Evolutionary conservation across 2,888 invertebrate genomes (phyloP).

Genomic region (Corbicula japonica): DNA sequence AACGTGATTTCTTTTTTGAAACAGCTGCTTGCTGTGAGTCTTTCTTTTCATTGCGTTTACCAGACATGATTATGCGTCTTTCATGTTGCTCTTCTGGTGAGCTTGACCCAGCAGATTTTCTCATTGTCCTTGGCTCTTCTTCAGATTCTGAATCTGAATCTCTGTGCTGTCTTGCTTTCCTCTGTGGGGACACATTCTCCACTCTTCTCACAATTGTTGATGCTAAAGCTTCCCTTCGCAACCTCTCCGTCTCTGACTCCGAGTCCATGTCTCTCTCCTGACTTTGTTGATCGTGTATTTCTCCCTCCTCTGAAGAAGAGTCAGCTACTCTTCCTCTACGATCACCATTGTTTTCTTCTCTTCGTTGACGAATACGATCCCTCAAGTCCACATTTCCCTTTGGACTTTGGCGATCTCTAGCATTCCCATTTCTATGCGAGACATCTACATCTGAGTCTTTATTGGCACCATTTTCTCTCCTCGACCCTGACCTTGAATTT

Average conservation of each 20-base stretch:
- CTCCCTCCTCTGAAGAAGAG: constrained; percentile 51
- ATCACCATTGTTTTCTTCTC: too few species aligned
- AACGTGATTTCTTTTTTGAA: background rate
- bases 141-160: constrained; percentile 14
- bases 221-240: constrained; percentile 54
- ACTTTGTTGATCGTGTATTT: constrained; percentile 42
- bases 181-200: constrained; percentile 13
- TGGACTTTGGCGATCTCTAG: too few species aligned
- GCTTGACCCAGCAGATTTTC: constrained; percentile 7
- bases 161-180: background rate
- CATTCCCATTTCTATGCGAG: constrained; percentile 6
- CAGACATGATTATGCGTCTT: background rate
- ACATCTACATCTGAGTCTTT: constrained; percentile 37
- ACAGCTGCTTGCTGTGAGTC: background rate
- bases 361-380: too few species aligned
- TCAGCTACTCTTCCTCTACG: background rate
- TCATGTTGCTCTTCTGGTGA: constrained; percentile 20
- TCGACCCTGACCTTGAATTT: background rate
- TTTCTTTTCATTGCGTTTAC: background rate
- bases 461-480: constrained; percentile 19
- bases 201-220: constrained; percentile 23
- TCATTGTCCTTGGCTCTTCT: background rate
- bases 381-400: too few species aligned
- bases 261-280: constrained; percentile 44
- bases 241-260: constrained; percentile 63